phyloP scores from a whole-genome alignment of 2,113 vertebrate species.

The Petroica traversi region DNA sequence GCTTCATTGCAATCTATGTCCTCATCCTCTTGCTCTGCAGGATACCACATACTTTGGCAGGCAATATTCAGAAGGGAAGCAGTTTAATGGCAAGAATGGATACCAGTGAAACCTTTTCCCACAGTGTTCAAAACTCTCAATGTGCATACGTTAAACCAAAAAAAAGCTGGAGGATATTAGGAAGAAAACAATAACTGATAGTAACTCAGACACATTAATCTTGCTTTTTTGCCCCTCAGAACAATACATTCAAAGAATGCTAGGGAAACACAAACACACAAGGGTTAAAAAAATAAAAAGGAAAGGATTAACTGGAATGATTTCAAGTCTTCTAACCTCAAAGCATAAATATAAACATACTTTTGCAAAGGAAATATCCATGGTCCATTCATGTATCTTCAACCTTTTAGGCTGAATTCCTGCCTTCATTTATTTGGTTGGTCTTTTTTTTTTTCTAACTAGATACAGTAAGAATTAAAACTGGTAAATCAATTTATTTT shows the following conservation, averaged over 20 bases:
- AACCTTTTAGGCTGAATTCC: not conserved
- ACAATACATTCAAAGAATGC: not conserved
- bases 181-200: constrained; percentile 37
- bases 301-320: not conserved
- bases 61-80: constrained; percentile 84
- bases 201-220: not conserved
- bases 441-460: not conserved
- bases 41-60: constrained; percentile 89
- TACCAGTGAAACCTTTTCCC: constrained; percentile 82
- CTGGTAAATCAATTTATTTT: not conserved
- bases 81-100: constrained; percentile 84
- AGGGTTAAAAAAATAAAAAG: not conserved
- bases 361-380: not conserved
- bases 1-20: constrained; percentile 87
- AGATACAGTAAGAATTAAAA: not conserved
- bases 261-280: not conserved
- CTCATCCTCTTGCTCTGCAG: constrained; percentile 83
- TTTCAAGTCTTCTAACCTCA: not conserved
- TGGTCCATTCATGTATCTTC: not conserved
- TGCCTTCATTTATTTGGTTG: not conserved
- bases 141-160: constrained; percentile 44
- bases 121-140: constrained; percentile 71
- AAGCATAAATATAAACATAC: not conserved
- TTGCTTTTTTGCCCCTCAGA: not conserved
- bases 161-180: constrained; percentile 12